phyloP scores from a whole-genome alignment of 2,888 invertebrate species.

The Tinea pellionella region DNA sequence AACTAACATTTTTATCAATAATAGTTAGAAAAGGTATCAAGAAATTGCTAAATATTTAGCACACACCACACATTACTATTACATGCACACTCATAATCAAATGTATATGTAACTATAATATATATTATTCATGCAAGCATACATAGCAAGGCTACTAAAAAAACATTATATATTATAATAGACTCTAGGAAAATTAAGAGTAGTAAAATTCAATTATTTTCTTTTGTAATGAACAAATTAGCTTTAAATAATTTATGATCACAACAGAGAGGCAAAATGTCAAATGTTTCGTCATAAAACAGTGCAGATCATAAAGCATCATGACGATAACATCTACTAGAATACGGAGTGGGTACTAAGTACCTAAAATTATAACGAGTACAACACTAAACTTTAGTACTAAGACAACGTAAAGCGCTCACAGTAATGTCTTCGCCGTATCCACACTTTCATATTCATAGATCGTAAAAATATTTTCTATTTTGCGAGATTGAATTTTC shows the following conservation, averaged over 20 bases:
- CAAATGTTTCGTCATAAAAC: not conserved
- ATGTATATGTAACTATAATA: too few relatives aligned
- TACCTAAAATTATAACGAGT: conserved; percentile 1
- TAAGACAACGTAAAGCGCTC: conserved; percentile 37
- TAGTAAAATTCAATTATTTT: too few relatives aligned
- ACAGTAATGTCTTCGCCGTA: conserved; percentile 26
- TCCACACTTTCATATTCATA: conserved; percentile 61
- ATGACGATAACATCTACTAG: not conserved
- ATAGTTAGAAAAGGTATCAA: too few relatives aligned
- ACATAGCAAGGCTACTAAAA: too few relatives aligned
- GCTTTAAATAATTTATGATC: not conserved
- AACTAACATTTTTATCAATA: too few relatives aligned
- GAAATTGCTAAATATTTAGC: too few relatives aligned
- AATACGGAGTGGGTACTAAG: not conserved
- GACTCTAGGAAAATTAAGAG: too few relatives aligned
- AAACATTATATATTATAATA: too few relatives aligned
- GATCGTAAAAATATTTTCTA: conserved; percentile 64
- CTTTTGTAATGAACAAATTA: not conserved
- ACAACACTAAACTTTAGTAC: conserved; percentile 27
- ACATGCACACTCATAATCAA: too few relatives aligned
- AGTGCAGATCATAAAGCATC: not conserved
- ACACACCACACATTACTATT: too few relatives aligned
- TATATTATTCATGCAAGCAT: too few relatives aligned
- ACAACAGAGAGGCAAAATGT: not conserved
- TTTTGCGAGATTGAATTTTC: conserved; percentile 62